Conservation (phyloP, 2,797 vertebrate genomes). For the Dendrocincla tyrannina region DNA sequence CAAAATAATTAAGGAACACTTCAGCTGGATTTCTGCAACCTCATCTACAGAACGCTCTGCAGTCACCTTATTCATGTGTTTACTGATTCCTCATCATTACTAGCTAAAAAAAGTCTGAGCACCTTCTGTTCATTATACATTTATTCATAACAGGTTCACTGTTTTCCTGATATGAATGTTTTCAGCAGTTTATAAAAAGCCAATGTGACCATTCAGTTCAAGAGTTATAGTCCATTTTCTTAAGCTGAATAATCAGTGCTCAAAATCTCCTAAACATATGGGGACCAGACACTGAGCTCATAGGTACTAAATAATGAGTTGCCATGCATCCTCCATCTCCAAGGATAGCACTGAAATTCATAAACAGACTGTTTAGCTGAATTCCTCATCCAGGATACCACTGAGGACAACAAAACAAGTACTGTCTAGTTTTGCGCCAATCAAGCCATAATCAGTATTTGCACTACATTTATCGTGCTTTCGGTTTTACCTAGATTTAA, state of each 20-base stretch:
- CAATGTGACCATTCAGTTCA: not conserved
- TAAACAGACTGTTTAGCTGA: not conserved
- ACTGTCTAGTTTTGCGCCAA: not conserved
- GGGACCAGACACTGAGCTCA: not conserved
- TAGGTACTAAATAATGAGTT: not conserved
- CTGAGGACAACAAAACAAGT: not conserved
- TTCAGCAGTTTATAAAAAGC: constrained; percentile 15
- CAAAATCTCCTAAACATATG: not conserved
- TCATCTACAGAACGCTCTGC: not conserved
- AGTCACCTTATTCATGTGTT: not conserved
- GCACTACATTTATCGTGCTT: not conserved
- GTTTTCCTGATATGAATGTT: not conserved
- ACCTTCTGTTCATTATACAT: constrained; percentile 5
- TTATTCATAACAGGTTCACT: not conserved
- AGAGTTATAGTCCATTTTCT: not conserved
- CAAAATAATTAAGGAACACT: not conserved
- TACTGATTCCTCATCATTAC: not conserved
- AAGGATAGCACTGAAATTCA: not conserved
- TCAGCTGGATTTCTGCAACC: not conserved
- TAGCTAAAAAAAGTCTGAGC: not conserved
- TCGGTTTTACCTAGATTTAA: not conserved
- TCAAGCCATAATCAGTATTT: not conserved
- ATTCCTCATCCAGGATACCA: not conserved
- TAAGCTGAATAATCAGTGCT: not conserved
- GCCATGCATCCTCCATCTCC: not conserved